Base-by-base conservation (phyloP, 2,113 vertebrate species). In the Dipodomys stephensi region DNA sequence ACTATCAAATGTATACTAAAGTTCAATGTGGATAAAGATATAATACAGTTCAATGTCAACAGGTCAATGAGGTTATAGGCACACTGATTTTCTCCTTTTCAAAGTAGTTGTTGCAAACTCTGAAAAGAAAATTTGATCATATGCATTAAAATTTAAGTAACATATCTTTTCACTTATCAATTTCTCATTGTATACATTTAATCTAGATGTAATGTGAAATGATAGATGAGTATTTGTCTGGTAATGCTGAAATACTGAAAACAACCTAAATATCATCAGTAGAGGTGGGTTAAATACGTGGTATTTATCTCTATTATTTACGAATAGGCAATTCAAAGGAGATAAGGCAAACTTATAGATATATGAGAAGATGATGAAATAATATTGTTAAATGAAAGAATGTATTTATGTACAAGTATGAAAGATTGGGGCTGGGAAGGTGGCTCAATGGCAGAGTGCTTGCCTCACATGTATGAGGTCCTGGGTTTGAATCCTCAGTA, bases 61-160 rank as follows among this genome's bases (percentile, higher is more conserved):
- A 94, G 94, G 23, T 20, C 11, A 89, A 25, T 83, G 25, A 90
- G 28, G 28, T 91, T 73, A 72, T 11, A 49, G 25, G 22, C 25
- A 87, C n/a, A 69, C 19, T 35, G 13, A 35, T 67, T 71, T 83
- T 93, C 39, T 91, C 44, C 73, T 64, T 89, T 32, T 90, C 74
- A 88, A 82, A 72, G 81, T 83, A 78, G 30, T 77, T 80, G 62
- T 91, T 39, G 9, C 30, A 89, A 95, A 91, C 15, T 74, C 91
- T 96, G 84, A 84, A 95, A 94, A 82, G 32, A 25, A 91, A 97
- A 85, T 90, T 87, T 12, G 2, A 92, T 91, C 15, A 87, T 74
- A 73, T 84, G 60, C 27, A 78, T 91, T n/a, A 83, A 87, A 86
- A 84, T 72, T 77, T 71, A 77, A 87, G 20, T 62, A 68, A 25